Conservation (phyloP, 2,888 invertebrate species). For the Eristalis intricaria region DNA sequence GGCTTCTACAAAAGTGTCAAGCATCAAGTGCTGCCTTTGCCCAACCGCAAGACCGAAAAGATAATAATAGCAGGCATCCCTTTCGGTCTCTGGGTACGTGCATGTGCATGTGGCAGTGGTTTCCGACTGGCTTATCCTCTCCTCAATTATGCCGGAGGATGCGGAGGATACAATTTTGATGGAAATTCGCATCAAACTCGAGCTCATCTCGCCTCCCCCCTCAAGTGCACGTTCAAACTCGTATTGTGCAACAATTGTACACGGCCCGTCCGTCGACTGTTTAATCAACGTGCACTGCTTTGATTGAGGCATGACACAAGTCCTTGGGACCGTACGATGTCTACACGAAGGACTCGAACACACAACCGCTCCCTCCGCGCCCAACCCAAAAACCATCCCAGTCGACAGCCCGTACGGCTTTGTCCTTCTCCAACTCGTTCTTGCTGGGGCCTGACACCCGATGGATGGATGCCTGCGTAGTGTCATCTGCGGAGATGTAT, state of each 20-base stretch:
- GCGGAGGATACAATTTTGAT: conserved; percentile 47
- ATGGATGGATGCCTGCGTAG: conserved; percentile 9
- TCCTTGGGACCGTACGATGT: conserved; percentile 22
- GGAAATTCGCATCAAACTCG: conserved; percentile 28
- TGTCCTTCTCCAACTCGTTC: not conserved
- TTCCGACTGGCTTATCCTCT: no score
- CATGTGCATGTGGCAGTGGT: not conserved
- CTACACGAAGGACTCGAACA: conserved; percentile 12
- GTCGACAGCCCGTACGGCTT: not conserved
- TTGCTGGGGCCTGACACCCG: not conserved
- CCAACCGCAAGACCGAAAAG: conserved; percentile 12
- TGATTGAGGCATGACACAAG: conserved; percentile 58
- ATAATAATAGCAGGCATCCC: conserved; percentile 40
- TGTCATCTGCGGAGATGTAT: conserved; percentile 29
- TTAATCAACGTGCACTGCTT: conserved; percentile 59
- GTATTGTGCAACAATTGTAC: conserved; percentile 16
- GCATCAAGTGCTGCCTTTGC: conserved; percentile 48
- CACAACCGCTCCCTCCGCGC: not conserved
- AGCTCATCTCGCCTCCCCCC: not conserved
- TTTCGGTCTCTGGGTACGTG: conserved; percentile 3
- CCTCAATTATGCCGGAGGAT: conserved; percentile 30
- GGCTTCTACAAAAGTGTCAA: conserved; percentile 47
- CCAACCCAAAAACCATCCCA: not conserved
- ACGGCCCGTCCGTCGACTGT: conserved; percentile 36
- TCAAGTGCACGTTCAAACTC: not conserved